A percentile compares a stretch with the other conserved stretches of the same genome.
Conservation (phyloP, 2,113 vertebrate genomes). For the Potamarius usumacintae region DNA sequence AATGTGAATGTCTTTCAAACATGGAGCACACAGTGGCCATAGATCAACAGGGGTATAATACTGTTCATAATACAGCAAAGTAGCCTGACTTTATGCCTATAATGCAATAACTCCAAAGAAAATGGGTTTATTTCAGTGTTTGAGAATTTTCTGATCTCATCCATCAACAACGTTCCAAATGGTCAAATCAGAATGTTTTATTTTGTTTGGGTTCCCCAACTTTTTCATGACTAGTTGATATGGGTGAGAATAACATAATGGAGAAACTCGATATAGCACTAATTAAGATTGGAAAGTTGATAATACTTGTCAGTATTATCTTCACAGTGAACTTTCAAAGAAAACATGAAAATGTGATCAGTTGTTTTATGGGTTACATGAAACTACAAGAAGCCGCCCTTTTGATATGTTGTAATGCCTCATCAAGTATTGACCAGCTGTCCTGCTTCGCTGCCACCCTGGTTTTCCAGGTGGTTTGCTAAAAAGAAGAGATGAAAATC, state of each 20-base stretch:
- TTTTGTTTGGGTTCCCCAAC: neutral
- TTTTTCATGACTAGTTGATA: neutral
- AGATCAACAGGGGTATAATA: neutral
- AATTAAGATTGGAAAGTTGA: neutral
- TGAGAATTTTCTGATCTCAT: neutral
- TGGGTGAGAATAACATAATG: neutral
- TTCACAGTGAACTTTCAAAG: neutral
- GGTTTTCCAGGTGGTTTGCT: neutral
- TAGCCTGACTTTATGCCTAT: neutral
- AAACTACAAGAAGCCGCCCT: neutral
- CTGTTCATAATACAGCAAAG: neutral
- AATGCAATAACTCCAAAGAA: neutral
- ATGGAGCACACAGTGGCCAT: neutral
- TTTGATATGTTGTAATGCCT: neutral
- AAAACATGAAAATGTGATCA: neutral
- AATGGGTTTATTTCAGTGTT: neutral
- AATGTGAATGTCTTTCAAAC: slow-evolving; percentile 51
- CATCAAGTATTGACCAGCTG: neutral
- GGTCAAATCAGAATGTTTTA: neutral
- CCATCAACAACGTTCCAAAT: neutral
- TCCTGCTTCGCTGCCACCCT: neutral
- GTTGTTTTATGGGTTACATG: neutral
- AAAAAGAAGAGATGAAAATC: neutral
- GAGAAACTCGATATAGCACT: neutral
- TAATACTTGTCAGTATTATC: neutral